Conservation (phyloP, 2,888 invertebrate species). For the Punctoribates punctum region DNA sequence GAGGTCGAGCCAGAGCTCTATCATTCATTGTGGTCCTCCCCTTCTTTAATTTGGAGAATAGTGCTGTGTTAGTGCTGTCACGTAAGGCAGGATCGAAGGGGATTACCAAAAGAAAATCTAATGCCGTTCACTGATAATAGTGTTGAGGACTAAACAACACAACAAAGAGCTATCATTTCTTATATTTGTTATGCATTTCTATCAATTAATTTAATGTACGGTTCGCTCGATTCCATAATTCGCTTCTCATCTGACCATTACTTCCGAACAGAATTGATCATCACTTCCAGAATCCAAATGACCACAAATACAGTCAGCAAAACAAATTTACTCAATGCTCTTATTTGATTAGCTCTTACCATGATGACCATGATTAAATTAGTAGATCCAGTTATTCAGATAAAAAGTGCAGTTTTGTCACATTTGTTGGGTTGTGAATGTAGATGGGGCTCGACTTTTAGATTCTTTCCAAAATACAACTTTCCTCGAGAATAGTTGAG, state of each 20-base stretch:
- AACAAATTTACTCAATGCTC: too few relatives aligned
- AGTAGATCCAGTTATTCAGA: too few relatives aligned
- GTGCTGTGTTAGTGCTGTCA: neutral
- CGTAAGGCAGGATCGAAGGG: slow-evolving; percentile 25
- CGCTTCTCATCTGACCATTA: neutral
- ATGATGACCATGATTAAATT: too few relatives aligned
- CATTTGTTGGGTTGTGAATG: neutral
- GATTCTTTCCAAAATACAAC: neutral
- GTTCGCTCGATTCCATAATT: neutral
- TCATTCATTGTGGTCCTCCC: slow-evolving; percentile 30
- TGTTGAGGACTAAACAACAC: neutral
- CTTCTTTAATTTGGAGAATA: slow-evolving; percentile 31
- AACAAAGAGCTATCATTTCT: slow-evolving; percentile 7
- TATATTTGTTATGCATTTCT: slow-evolving; percentile 3
- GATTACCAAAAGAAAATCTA: slow-evolving; percentile 21
- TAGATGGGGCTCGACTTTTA: slow-evolving; percentile 1
- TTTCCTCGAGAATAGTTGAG: neutral
- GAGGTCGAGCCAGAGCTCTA: slow-evolving; percentile 16
- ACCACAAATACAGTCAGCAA: too few relatives aligned
- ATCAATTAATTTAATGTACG: neutral
- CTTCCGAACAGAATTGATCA: too few relatives aligned
- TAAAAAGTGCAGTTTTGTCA: too few relatives aligned
- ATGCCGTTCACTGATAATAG: neutral
- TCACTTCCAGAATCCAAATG: too few relatives aligned
- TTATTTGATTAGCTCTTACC: too few relatives aligned